Evolutionary conservation across 2,888 invertebrate species (phyloP), one percentile per base, ranked within the genome.

Genomic region (Amiota mariae): DNA sequence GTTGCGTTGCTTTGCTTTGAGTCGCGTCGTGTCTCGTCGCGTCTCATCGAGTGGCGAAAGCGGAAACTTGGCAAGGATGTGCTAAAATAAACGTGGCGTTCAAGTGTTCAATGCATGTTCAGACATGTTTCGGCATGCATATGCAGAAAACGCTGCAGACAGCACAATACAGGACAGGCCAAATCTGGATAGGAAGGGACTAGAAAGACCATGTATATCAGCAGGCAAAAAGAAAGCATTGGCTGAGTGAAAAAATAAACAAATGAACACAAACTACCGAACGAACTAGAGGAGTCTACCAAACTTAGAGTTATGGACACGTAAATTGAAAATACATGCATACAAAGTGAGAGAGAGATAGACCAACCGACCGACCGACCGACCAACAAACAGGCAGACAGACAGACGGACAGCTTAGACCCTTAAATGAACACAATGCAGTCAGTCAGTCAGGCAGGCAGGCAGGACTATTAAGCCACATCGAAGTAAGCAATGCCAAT

Each of bases 51-150:
- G 59, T 59, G 59, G 9, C 15, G 18, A 59, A 59, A 11, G 59
- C 59, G 59, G 59, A 59, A 59, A 59, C 18, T 59, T 59, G 59
- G 18, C 36, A 36, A 36, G 36, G 36, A 36, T 36, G 4, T 36
- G 63, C 61, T 54, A 18, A 63, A 63, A 63, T 63, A 63, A 63
- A 67, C 49, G 66, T 49, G 67, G 20, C 24, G 20, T 24, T 68
- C 67, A 47, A 68, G 67, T 68, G 67, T 68, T 68, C 67, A 68
- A 68, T 68, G 67, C 67, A 68, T 68, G 51, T 68, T 68, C 54
- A 68, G 67, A 68, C 67, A 51, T 68, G 63, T 63, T 63, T 46
- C 24, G 24, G 63, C 63, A 63, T 63, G 63, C 63, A 63, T 63
- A 46, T 63, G 63, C 24, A 63, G 18, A 46, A 36, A 36, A 36